phyloP scores from a whole-genome alignment of 2,888 invertebrate genomes.

The Thumatha senex region DNA sequence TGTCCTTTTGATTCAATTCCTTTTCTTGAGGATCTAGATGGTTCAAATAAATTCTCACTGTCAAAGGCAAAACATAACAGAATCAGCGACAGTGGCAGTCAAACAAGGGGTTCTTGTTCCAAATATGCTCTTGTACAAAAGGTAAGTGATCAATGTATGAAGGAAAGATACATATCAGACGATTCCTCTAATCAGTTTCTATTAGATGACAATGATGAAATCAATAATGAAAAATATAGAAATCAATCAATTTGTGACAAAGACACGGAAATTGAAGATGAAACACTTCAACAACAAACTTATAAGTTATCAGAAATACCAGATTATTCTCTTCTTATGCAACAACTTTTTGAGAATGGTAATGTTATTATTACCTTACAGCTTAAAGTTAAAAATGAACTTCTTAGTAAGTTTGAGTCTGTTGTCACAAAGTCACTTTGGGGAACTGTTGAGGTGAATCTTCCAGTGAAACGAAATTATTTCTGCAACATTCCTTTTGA shows the following conservation, averaged over 20 bases:
- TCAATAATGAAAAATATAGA: neutral
- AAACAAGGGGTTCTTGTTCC: neutral
- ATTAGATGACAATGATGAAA: neutral
- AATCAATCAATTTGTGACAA: neutral
- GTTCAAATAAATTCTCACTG: neutral
- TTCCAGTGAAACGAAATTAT: conserved; percentile 20
- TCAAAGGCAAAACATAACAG: neutral
- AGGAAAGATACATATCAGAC: neutral
- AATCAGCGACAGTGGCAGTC: neutral
- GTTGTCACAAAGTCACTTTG: conserved; percentile 38
- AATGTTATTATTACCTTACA: conserved; percentile 20
- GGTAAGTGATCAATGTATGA: neutral
- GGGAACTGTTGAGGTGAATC: conserved; percentile 39
- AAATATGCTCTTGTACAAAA: neutral
- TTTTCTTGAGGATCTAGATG: neutral
- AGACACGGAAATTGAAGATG: neutral
- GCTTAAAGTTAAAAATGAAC: conserved; percentile 31
- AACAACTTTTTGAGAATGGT: conserved; percentile 20
- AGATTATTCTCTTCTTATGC: conserved; percentile 15
- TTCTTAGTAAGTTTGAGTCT: conserved; percentile 19
- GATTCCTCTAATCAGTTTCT: neutral
- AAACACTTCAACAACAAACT: neutral
- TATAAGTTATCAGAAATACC: too few relatives aligned
- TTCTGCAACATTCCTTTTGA: conserved; percentile 24
- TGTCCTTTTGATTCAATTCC: neutral